A percentile compares a stretch with the other conserved stretches of the same genome.
phyloP scores from a whole-genome alignment of 2,113 vertebrate genomes.

The Sander lucioperca region DNA sequence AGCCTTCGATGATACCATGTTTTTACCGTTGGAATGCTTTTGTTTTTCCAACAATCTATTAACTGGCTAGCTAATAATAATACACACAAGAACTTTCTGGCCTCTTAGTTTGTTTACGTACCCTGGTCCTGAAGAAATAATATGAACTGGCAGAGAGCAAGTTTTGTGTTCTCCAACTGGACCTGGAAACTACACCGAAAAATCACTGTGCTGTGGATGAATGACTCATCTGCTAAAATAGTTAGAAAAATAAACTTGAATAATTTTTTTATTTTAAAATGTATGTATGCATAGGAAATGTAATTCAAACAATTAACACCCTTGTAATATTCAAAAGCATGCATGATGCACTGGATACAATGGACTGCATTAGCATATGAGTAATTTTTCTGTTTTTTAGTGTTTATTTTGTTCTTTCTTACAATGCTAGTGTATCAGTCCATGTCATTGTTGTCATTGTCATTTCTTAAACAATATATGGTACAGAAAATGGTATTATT shows the following conservation, averaged over 20 bases:
- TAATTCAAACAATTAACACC: constrained; percentile 22
- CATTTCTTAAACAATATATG: not conserved
- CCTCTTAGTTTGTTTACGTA: not conserved
- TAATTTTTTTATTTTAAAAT: constrained; percentile 24
- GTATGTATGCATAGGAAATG: not conserved
- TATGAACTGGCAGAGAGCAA: not conserved
- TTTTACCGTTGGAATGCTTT: not conserved
- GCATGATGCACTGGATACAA: not conserved
- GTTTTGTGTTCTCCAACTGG: not conserved
- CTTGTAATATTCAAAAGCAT: constrained; percentile 32
- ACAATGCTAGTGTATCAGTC: not conserved
- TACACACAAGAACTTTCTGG: not conserved
- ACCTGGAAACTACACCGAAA: not conserved
- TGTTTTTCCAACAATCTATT: not conserved
- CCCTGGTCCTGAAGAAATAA: not conserved
- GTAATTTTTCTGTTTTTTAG: not conserved
- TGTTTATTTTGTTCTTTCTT: not conserved
- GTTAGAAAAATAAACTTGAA: constrained; percentile 8
- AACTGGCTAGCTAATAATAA: not conserved
- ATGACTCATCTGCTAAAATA: constrained; percentile 12
- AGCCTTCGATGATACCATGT: not conserved
- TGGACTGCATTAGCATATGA: not conserved
- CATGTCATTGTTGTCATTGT: not conserved
- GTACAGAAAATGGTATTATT: not conserved
- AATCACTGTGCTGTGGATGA: constrained; percentile 7